Base-by-base conservation (phyloP, 2,888 invertebrate species). In the Margaritifera margaritifera region DNA sequence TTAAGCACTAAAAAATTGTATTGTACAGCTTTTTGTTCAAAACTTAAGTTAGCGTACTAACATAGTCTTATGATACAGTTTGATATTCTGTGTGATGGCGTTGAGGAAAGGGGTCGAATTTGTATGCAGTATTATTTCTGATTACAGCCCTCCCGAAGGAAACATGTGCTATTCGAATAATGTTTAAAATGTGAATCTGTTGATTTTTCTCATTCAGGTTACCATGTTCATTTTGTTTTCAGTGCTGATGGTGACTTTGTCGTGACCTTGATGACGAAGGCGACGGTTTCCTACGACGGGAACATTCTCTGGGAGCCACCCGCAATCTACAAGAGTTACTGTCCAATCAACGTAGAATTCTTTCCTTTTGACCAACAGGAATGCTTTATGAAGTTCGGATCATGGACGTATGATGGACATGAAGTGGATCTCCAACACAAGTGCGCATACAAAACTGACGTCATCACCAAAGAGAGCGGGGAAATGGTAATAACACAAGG, bases 301-400 rank as follows among this genome's bases (percentile, higher is more conserved):
- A 95, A 94, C 89, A 97, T 98, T 1, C 91, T 95, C 1, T 98
- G 98, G 97, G 97, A 96, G 4, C 98, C 98, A 0, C 98, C 98
- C 18, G 98, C 98, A 31, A 98, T 98, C 89, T 98, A 98, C 91
- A 98, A 98, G 90, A 97, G 97, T 1, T 87, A 89, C 74, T 91
- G 91, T 73, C 88, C 89, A 56, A 90, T 91, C 70, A 92, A 98
- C 96, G 87, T 98, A 96, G 98, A 96, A 86, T 97, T 96, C 90
- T 98, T 98, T 92, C 98, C 98, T 77, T 98, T 98, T 92, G 98
- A 99, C 91, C 97, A 98, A 91, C 98, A 99, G 92, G 94, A 95
- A 86, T 99, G 98, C 91, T 96, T 97, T 90, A 97, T 98, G 96
- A 97, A 98, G 92, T 99, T 99, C 90, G 98, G 99, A 87, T 97